Percentiles rank a stretch among this genome's conserved stretches.
These are phyloP conservation scores for Clostera curtula DNA, from an alignment of 2,888 invertebrate species.

Conservation along the genomic window DNA sequence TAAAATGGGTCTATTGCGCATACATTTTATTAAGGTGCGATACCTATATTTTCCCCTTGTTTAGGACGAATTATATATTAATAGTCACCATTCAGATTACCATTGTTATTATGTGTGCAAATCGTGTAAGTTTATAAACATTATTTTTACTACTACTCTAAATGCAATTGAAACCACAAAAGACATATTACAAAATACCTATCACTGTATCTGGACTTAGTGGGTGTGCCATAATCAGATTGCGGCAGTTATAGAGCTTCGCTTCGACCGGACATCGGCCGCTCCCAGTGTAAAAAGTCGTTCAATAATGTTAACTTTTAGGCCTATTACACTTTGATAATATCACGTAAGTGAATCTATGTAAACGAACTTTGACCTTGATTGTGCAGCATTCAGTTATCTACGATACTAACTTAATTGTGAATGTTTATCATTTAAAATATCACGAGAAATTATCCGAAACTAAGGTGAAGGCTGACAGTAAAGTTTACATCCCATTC, in stretches of 20 bases:
- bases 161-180: no score
- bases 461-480: background rate
- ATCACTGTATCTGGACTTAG: constrained; percentile 39
- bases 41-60: no score
- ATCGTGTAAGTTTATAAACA: no score
- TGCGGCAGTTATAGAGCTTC: constrained; percentile 70
- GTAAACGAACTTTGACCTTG: constrained; percentile 14
- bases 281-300: constrained; percentile 48
- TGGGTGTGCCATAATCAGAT: constrained; percentile 72
- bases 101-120: no score
- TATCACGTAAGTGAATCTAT: constrained; percentile 6
- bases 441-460: background rate
- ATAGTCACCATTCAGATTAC: no score
- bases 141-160: no score
- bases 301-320: constrained; percentile 21
- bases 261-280: constrained; percentile 43
- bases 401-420: background rate
- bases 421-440: background rate
- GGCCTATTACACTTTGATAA: constrained; percentile 7
- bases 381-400: constrained; percentile 7
- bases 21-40: no score
- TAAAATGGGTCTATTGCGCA: no score
- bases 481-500: background rate
- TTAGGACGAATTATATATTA: no score
- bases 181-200: no score